Evolutionary conservation across 2,797 vertebrate genomes (phyloP).

Genomic region (Danio albolineatus): DNA sequence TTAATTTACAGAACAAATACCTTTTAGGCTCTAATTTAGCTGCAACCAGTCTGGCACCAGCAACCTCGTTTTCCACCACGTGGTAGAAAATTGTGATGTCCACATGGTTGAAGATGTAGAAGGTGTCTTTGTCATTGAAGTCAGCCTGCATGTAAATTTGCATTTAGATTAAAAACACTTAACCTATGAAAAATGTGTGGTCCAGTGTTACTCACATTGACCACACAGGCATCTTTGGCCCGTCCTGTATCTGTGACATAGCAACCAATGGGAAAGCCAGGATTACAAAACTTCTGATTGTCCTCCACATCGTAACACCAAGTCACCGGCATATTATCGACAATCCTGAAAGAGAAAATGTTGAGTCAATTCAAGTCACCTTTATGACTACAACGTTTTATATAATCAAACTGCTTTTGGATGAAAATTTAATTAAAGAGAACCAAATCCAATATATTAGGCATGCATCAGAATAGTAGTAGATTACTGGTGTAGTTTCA

Average conservation of each 20-base stretch:
- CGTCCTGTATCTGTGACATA: conserved; percentile 87
- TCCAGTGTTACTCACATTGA: conserved; percentile 82
- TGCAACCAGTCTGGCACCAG: conserved; percentile 88
- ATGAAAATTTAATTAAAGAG: too few species aligned
- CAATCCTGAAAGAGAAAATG: conserved; percentile 80
- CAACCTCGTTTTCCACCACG: conserved; percentile 85
- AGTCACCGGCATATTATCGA: conserved; percentile 96
- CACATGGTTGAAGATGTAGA: conserved; percentile 95
- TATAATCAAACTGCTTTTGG: too few species aligned
- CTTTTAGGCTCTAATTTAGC: conserved; percentile 96
- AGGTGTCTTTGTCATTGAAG: conserved; percentile 89
- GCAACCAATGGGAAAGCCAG: conserved; percentile 93
- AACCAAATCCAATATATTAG: too few species aligned
- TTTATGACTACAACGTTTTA: too few species aligned
- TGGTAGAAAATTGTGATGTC: conserved; percentile 93
- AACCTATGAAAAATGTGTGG: background rate
- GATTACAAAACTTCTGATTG: conserved; percentile 91
- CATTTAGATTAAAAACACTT: background rate
- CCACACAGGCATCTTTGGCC: conserved; percentile 91
- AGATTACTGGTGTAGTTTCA: too few species aligned
- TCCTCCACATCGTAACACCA: conserved; percentile 96
- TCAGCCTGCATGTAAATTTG: conserved; percentile 77
- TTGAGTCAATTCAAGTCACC: too few species aligned
- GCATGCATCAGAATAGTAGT: too few species aligned
- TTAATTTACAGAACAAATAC: conserved; percentile 68